phyloP scores from a whole-genome alignment of 2,113 vertebrate species.

The Mustela nigripes region DNA sequence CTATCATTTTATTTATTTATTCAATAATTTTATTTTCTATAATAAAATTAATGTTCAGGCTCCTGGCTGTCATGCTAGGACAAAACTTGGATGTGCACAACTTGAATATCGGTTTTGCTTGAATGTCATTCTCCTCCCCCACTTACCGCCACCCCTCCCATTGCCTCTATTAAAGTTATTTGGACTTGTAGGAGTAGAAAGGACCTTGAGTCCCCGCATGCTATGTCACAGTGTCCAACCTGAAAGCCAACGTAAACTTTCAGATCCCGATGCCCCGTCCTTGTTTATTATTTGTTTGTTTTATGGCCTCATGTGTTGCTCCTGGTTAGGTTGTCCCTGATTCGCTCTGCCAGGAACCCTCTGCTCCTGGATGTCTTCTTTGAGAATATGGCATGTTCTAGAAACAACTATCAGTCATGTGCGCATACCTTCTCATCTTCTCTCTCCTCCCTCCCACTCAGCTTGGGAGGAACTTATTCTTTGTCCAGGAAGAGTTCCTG shows the following conservation, averaged over 20 bases:
- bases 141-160: no score
- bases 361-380: background rate
- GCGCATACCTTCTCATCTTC: fast-evolving
- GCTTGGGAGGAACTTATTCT: background rate
- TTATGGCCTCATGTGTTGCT: background rate
- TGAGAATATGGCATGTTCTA: background rate
- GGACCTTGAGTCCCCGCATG: background rate
- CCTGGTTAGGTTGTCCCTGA: background rate
- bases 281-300: background rate
- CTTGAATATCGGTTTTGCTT: background rate
- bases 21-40: background rate
- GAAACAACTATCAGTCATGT: background rate
- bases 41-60: background rate
- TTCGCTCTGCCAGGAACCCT: background rate
- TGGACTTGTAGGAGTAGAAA: background rate
- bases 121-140: background rate
- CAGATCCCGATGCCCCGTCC: background rate
- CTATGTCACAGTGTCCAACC: background rate
- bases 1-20: background rate
- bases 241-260: background rate
- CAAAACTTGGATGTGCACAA: background rate
- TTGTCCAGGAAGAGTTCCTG: background rate
- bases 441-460: no score
- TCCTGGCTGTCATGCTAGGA: background rate
- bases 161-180: background rate